Percentiles rank a stretch among this genome's conserved stretches.
phyloP scores from a whole-genome alignment of 2,888 invertebrate genomes.

The Hypena proboscidalis region DNA sequence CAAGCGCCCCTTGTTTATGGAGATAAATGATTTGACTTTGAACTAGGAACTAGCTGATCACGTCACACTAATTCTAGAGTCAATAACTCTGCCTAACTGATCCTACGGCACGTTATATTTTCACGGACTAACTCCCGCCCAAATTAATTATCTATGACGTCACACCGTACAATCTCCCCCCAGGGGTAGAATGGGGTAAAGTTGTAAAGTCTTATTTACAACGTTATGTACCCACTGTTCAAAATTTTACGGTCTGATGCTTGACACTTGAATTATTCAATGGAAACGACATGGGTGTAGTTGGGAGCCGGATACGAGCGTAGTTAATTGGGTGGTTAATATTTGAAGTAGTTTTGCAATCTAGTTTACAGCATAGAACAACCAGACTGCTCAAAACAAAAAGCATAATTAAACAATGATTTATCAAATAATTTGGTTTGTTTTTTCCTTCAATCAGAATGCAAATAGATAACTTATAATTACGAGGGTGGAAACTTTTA shows the following conservation, averaged over 20 bases:
- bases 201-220: constrained; percentile 67
- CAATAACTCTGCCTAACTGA: too few relatives aligned
- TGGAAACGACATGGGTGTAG: constrained; percentile 32
- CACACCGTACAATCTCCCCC: constrained; percentile 36
- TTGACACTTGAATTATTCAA: constrained; percentile 15
- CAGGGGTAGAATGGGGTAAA: constrained; percentile 35
- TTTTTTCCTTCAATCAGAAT: too few relatives aligned
- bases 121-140: constrained; percentile 8
- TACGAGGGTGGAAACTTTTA: too few relatives aligned
- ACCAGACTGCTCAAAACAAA: not conserved
- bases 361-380: not conserved
- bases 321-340: constrained; percentile 1
- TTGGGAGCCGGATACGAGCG: not conserved
- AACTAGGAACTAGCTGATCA: too few relatives aligned
- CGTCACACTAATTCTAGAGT: too few relatives aligned
- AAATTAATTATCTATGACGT: constrained; percentile 47
- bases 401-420: too few relatives aligned
- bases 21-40: too few relatives aligned
- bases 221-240: constrained; percentile 50
- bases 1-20: too few relatives aligned
- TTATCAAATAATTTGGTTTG: too few relatives aligned
- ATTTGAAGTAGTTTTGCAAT: too few relatives aligned
- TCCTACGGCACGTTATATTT: too few relatives aligned
- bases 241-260: constrained; percentile 59
- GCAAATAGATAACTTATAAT: too few relatives aligned